phyloP scores from a whole-genome alignment of 2,888 invertebrate genomes.

The Sinhomidia bicolor region DNA sequence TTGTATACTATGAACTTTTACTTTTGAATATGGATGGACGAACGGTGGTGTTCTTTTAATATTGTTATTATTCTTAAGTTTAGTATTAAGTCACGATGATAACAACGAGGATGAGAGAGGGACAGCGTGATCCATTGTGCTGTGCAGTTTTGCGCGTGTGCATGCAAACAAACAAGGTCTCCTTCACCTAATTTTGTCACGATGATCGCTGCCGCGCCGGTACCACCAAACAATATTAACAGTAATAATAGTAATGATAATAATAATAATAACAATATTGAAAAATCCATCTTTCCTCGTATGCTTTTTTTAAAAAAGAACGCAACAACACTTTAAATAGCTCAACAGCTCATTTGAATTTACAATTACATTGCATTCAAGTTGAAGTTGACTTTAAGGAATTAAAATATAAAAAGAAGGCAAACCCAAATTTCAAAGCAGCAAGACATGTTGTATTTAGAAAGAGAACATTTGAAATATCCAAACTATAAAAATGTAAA shows the following conservation, averaged over 20 bases:
- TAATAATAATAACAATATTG: too few relatives aligned
- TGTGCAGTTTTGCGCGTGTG: constrained; percentile 32
- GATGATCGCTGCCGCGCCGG: constrained; percentile 37
- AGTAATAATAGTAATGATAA: not conserved
- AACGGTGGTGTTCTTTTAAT: not conserved
- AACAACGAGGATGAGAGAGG: not conserved
- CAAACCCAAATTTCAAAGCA: too few relatives aligned
- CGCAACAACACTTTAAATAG: not conserved
- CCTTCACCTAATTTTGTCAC: constrained; percentile 77
- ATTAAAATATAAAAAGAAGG: not conserved
- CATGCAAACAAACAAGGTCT: constrained; percentile 70
- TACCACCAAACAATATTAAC: not conserved
- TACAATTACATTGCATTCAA: constrained; percentile 12
- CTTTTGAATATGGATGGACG: not conserved
- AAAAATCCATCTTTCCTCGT: too few relatives aligned
- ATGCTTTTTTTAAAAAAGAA: too few relatives aligned
- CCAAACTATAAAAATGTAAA: too few relatives aligned
- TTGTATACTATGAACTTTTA: not conserved
- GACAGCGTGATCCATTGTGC: constrained; percentile 5
- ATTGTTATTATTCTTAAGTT: not conserved
- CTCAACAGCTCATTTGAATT: constrained; percentile 17
- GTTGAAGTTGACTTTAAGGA: constrained; percentile 10
- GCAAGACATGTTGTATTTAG: too few relatives aligned
- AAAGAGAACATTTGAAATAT: too few relatives aligned
- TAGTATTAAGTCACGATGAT: constrained; percentile 39